Conservation (phyloP, 2,888 invertebrate genomes). For the Melanchra persicariae region DNA sequence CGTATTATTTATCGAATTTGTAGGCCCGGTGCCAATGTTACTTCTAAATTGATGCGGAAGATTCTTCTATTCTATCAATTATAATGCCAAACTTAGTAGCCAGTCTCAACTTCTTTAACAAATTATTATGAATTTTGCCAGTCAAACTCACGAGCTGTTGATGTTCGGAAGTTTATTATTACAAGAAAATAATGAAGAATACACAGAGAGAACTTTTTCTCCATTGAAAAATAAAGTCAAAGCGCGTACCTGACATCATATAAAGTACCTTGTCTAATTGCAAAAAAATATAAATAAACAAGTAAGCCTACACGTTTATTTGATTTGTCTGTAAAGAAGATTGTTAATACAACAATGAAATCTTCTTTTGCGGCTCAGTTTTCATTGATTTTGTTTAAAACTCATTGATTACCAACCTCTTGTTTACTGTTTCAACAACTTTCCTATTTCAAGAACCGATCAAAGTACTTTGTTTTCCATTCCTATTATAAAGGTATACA, state of each 20-base stretch:
- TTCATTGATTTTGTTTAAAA: background rate
- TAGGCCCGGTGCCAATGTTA: background rate
- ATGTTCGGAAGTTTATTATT: too few species aligned
- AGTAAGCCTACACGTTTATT: background rate
- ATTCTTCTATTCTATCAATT: background rate
- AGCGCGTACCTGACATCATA: background rate
- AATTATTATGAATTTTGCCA: too few species aligned
- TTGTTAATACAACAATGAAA: background rate
- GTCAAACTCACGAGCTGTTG: too few species aligned
- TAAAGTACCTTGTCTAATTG: background rate
- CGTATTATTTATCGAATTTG: too few species aligned
- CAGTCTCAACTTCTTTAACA: background rate
- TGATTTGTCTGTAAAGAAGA: background rate
- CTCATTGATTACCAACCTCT: background rate
- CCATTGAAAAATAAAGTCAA: background rate
- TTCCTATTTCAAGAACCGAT: background rate
- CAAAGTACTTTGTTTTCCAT: background rate
- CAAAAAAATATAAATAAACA: background rate
- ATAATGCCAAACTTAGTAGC: background rate
- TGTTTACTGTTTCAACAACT: background rate
- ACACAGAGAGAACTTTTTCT: too few species aligned
- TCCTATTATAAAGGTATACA: conserved; percentile 4
- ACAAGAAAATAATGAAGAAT: too few species aligned
- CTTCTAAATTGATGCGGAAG: background rate
- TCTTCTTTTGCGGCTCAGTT: background rate